Evolutionary conservation across 2,888 invertebrate species (phyloP), one percentile per base, ranked within the genome.

Genomic region (Spisula subtruncata): DNA sequence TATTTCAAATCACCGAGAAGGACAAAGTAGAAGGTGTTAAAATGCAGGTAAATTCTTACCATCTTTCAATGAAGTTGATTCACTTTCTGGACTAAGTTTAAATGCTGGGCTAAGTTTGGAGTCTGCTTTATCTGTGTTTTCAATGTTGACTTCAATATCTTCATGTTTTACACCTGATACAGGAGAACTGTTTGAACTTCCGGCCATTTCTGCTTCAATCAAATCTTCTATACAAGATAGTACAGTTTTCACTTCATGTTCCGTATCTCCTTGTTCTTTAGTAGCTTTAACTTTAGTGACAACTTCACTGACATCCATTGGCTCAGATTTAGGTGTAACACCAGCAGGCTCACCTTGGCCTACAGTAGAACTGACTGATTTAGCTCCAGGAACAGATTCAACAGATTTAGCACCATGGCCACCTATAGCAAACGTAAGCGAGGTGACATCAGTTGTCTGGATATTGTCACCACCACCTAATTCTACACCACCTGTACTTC

Each of bases 141-240:
- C 83, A 20, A n/a, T 32, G 66, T 86, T 81, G 4, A 86, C 66
- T 32, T 81, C 81, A 81, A 86, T 86, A 20, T 35, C 41, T 35
- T 85, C 80, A 18, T 46, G 51, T 12, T 79, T 79, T 8, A 81
- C 51, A 29, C 51, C 51, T 46, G 46, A 41, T 29, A 35, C 14
- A 29, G 75, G n/a, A 25, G 35, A 54, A 46, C 20, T 60, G 20
- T n/a, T 46, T 83, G 16, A 51, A 16, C 48, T 35, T 14, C n/a
- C 79, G 29, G 54, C 80, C 32, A 88, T 48, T 71, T 86, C 83
- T 56, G 85, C 81, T 25, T 84, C 88, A 81, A 90, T 83, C 48
- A 88, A 56, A n/a, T 90, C 90, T 75, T 90, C 84, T 32, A 88
- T 90, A 83, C 86, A 83, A 29, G 80, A 66, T 29, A 90, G 20